These are phyloP conservation scores for Tympanuchus pallidicinctus DNA, from an alignment of 2,113 vertebrate species.

Conservation along the genomic window DNA sequence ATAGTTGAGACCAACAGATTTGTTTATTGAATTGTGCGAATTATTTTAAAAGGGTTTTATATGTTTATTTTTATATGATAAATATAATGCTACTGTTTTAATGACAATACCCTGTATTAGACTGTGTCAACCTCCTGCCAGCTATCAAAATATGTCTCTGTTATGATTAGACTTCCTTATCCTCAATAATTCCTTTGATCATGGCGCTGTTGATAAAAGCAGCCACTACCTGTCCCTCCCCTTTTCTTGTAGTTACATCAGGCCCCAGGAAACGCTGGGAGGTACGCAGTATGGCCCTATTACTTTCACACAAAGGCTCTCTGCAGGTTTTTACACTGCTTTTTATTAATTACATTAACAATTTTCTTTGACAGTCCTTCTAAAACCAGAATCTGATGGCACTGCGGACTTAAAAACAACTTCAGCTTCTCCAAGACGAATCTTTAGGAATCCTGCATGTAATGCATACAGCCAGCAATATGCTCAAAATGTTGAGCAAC, in stretches of 20 bases:
- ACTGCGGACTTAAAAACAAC: neutral
- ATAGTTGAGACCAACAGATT: neutral
- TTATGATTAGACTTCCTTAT: conserved; percentile 65
- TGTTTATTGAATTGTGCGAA: conserved; percentile 60
- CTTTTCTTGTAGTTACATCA: neutral
- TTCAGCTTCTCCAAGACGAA: neutral
- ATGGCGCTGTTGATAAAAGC: conserved; percentile 28
- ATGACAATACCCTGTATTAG: conserved; percentile 53
- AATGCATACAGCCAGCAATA: neutral
- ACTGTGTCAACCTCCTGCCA: conserved; percentile 56
- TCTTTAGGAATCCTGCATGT: neutral
- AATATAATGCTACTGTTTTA: conserved; percentile 25
- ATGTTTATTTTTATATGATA: conserved; percentile 58
- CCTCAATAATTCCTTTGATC: conserved; percentile 49
- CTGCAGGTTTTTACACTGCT: neutral
- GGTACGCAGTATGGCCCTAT: neutral
- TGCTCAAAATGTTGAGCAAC: neutral
- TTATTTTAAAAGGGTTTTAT: conserved; percentile 38
- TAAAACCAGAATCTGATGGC: neutral
- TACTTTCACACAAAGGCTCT: conserved; percentile 17
- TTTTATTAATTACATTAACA: neutral
- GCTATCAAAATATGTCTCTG: conserved; percentile 54
- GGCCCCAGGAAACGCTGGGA: conserved; percentile 23
- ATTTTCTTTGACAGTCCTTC: neutral
- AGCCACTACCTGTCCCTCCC: conserved; percentile 26